phyloP scores from a whole-genome alignment of 64 coral and sea anemone species.

The Acropora tenuis region DNA sequence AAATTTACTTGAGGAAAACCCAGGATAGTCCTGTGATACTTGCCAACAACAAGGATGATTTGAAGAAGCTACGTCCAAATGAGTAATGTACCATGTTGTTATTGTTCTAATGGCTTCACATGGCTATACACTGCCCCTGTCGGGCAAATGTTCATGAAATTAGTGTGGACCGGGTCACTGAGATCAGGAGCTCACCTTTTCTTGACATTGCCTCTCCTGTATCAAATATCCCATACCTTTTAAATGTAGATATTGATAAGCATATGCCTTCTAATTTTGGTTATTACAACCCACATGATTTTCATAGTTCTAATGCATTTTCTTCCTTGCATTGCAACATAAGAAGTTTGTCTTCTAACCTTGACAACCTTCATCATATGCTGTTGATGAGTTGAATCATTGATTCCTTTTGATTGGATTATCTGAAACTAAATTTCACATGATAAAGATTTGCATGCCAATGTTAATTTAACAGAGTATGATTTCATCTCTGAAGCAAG shows the following conservation, averaged over 20 bases:
- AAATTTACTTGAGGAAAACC: too few species aligned
- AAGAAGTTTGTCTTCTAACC: slow-evolving; percentile 33
- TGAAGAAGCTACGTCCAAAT: too few species aligned
- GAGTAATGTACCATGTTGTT: too few species aligned
- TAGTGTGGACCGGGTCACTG: too few species aligned
- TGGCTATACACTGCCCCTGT: too few species aligned
- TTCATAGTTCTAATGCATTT: slow-evolving; percentile 13
- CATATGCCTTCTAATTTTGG: slow-evolving; percentile 35
- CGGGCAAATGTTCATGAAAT: too few species aligned
- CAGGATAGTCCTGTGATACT: too few species aligned
- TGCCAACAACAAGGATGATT: too few species aligned
- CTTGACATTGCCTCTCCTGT: not conserved
- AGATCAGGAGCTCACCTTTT: too few species aligned
- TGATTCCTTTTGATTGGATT: slow-evolving; percentile 58
- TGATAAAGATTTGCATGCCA: slow-evolving; percentile 53
- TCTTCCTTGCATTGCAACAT: slow-evolving; percentile 49
- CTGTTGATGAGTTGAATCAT: slow-evolving; percentile 36
- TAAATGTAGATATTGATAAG: not conserved
- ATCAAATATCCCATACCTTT: not conserved
- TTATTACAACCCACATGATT: slow-evolving; percentile 61
- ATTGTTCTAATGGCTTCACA: too few species aligned
- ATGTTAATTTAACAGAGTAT: slow-evolving; percentile 43
- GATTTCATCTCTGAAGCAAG: slow-evolving; percentile 14
- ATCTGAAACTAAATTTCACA: slow-evolving; percentile 65
- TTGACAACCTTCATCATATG: slow-evolving; percentile 19